Base-by-base conservation (phyloP, 2,888 invertebrate species). In the Dilophus febrilis region DNA sequence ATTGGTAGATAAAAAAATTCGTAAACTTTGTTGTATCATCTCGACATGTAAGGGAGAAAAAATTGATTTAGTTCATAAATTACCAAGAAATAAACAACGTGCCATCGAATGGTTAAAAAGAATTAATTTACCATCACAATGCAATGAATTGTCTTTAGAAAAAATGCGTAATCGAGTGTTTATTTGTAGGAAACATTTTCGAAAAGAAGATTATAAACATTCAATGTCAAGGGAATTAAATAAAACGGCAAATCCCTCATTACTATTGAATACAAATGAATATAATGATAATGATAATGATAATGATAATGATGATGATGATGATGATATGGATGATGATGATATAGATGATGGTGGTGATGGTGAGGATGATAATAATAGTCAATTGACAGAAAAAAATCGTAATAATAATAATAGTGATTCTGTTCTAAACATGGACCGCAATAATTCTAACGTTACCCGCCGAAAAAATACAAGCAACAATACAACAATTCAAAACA, bases 181-280 rank as follows among this genome's bases (percentile, higher is more conserved):
- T 37, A 44, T 53, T 4, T 54, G 55, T 22, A 43, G 49, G 12
- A 48, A 50, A 5, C 55, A 55, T 37, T 54, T 55, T 47, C 47
- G 49, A 1, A 38, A 41, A 4, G 34, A 45, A n/a, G 52, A 53
- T 28, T 55, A 54, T 28, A 50, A 48, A 26, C 47, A 53, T 46
- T 8, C 42, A 1, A 40, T 46, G n/a, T 51, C 53, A 1, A 47
- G 51, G 6, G 38, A 46, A 17, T 41, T 55, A 13, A 54, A 55
- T 44, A 45, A 44, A 36, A 50, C 47, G 1, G 53, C 51, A 5
- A 28, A 50, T 19, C 55, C 55, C 0, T 45, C 44, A 5, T 31
- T 53, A n/a, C n/a, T 19, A 4, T 3, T 30, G 4, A 22, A n/a
- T n/a, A n/a, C n/a, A n/a, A n/a, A n/a, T n/a, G n/a, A n/a, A n/a